phyloP scores from a whole-genome alignment of 1,140 invertebrate species.

The Drosophila lacteicornis region DNA sequence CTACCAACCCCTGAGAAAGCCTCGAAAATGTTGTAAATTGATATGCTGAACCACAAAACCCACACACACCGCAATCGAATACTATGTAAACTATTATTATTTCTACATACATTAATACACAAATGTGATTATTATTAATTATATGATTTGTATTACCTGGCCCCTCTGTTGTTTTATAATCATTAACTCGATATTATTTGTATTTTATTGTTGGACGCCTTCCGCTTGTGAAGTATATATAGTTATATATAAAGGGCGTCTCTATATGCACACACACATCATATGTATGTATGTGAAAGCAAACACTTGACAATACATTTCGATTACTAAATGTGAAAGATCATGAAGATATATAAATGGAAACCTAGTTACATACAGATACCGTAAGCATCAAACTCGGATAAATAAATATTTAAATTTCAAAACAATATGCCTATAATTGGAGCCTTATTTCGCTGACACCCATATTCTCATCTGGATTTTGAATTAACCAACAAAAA shows the following conservation, averaged over 20 bases:
- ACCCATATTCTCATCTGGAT: too few relatives aligned
- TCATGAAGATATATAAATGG: slow-evolving; percentile 40
- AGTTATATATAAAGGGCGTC: slow-evolving; percentile 27
- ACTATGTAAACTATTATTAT: slow-evolving; percentile 50
- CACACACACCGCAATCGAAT: slow-evolving; percentile 38
- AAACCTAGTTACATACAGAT: slow-evolving; percentile 45
- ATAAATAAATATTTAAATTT: slow-evolving; percentile 60
- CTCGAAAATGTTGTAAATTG: slow-evolving; percentile 73
- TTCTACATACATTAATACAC: slow-evolving; percentile 47
- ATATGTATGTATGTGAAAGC: slow-evolving; percentile 49
- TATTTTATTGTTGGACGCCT: slow-evolving; percentile 31
- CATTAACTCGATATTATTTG: slow-evolving; percentile 16
- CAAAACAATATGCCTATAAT: slow-evolving; percentile 1
- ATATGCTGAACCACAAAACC: slow-evolving; percentile 64
- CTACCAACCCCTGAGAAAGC: slow-evolving; percentile 45
- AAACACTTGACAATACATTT: slow-evolving; percentile 81
- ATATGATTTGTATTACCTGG: slow-evolving; percentile 66
- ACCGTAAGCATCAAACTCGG: slow-evolving; percentile 47
- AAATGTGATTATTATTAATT: slow-evolving; percentile 78
- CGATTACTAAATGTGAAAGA: slow-evolving; percentile 74
- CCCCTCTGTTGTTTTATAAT: slow-evolving; percentile 31
- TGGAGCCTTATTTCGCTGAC: too few relatives aligned
- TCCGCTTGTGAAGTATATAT: slow-evolving; percentile 30
- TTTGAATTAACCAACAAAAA: too few relatives aligned
- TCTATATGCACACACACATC: slow-evolving; percentile 31